Evolutionary conservation across 2,113 vertebrate genomes (phyloP).

Genomic region (Plecotus auritus): DNA sequence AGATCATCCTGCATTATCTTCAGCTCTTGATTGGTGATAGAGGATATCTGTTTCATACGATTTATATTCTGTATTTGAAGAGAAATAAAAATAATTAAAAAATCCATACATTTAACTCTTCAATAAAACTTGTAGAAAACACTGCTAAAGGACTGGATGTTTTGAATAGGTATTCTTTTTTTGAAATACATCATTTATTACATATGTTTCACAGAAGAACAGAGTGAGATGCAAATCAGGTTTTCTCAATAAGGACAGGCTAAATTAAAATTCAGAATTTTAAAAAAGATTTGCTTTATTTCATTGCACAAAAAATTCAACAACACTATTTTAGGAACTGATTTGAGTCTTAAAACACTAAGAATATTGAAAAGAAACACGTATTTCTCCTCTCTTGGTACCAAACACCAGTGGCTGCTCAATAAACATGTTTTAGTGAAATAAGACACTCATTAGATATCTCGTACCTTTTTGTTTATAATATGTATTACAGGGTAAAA

Average conservation of each 20-base stretch:
- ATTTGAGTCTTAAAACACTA: not conserved
- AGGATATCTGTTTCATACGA: conserved; percentile 89
- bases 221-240: not conserved
- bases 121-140: conserved; percentile 5
- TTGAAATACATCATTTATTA: not conserved
- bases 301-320: conserved; percentile 16
- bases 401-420: not conserved
- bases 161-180: not conserved
- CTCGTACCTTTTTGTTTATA: not conserved
- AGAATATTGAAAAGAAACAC: not conserved
- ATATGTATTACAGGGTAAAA: not conserved
- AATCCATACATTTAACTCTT: not conserved
- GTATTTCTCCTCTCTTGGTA: not conserved
- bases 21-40: conserved; percentile 91
- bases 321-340: not conserved
- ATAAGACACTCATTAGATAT: not conserved
- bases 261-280: not conserved
- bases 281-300: not conserved
- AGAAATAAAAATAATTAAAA: conserved; percentile 43
- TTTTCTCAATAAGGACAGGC: conserved; percentile 1
- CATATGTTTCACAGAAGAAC: not conserved
- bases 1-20: conserved; percentile 97
- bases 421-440: conserved; percentile 10
- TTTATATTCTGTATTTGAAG: conserved; percentile 87
- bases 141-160: not conserved